These are phyloP conservation scores for Etheostoma cragini DNA, from an alignment of 2,113 vertebrate species.

Conservation along the genomic window DNA sequence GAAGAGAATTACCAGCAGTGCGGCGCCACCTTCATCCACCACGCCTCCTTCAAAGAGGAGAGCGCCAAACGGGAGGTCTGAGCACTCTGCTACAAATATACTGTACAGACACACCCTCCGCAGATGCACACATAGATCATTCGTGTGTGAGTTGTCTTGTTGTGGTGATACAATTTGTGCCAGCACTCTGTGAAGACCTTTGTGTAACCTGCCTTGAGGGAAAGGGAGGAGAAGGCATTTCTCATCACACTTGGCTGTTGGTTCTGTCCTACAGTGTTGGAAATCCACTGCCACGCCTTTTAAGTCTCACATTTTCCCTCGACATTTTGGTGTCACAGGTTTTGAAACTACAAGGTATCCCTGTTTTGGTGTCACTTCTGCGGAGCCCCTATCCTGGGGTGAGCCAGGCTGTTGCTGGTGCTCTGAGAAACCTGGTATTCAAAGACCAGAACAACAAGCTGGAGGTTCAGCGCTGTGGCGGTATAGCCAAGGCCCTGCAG, in stretches of 20 bases:
- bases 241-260: not conserved
- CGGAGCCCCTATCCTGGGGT: slow-evolving; percentile 84
- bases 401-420: slow-evolving; percentile 86
- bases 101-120: not conserved
- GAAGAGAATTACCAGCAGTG: slow-evolving; percentile 87
- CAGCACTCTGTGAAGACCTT: not conserved
- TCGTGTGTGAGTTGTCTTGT: not conserved
- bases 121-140: not conserved
- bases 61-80: slow-evolving; percentile 89
- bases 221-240: slow-evolving; percentile 3
- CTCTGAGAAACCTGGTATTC: slow-evolving; percentile 93
- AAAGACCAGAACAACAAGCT: slow-evolving; percentile 87
- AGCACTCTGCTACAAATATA: not conserved
- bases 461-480: slow-evolving; percentile 86
- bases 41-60: slow-evolving; percentile 91
- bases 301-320: not conserved
- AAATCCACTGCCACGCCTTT: not conserved
- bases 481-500: slow-evolving; percentile 86
- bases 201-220: slow-evolving; percentile 23
- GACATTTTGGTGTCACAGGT: slow-evolving; percentile 81
- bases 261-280: not conserved
- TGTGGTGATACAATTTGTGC: not conserved
- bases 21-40: slow-evolving; percentile 93
- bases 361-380: slow-evolving; percentile 87
- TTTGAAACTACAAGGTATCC: slow-evolving; percentile 85